Base-by-base conservation (phyloP, 2,797 vertebrate genomes). In the Benthosema pterotum region DNA sequence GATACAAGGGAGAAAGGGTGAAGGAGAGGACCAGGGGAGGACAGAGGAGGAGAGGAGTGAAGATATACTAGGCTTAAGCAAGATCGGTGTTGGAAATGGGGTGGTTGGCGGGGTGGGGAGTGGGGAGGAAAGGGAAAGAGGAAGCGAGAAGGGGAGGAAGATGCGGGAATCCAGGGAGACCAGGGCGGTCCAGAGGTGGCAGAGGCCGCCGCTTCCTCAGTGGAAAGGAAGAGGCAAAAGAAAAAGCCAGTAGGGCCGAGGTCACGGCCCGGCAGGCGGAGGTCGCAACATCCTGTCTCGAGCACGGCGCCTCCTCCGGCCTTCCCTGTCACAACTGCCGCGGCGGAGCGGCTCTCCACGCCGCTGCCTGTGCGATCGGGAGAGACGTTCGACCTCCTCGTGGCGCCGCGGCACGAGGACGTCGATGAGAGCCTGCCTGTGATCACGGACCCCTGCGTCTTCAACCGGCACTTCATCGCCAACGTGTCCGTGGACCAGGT, bases 371-470 rank as follows among this genome's bases (percentile, higher is more conserved):
- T 43, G 16, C 72, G 59, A 48, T 42, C 75, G n/a, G 74, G 66
- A n/a, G 83, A 80, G 57, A 84, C 42, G 14, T 87, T 90, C 50
- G 84, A 91, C 28, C 84, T 88, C 0, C 78, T 89, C 15, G 79
- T 71, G 58, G 78, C 69, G 0, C 60, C 75, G 19, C 52, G 68
- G 17, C 22, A 22, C 22, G 22, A 22, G 2, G 22, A 25, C 3
- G 22, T 3, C 1, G 63, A 78, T 1, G 61, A 68, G 13, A 16
- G 3, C 13, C 54, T 80, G 2, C 93, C 93, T 5, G 45, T 92
- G 19, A 90, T 97, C 76, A 90, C 92, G 0, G 96, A 98, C 69
- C 95, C 97, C 0, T 99, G 97, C 63, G 88, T 93, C 57, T 97
- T 98, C 83, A 99, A 99, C 82, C 95, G 89, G 54, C 82, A 91